These are phyloP conservation scores for Antedon mediterranea DNA, from an alignment of 53 echinoderm and acorn worm species.

Conservation along the genomic window DNA sequence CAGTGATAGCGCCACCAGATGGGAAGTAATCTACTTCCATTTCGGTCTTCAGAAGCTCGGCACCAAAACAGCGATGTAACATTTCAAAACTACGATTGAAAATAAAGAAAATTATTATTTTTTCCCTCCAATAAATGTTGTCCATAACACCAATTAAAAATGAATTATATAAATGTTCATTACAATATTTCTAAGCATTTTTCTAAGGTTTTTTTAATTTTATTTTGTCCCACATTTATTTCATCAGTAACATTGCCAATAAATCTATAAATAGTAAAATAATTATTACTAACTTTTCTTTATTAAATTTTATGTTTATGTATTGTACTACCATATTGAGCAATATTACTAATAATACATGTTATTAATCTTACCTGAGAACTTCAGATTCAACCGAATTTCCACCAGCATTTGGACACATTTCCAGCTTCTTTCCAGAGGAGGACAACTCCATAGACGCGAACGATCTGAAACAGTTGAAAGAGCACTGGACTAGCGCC, in stretches of 20 bases:
- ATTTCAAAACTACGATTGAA: slow-evolving; percentile 58
- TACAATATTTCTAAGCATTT: too few relatives aligned
- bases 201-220: too few relatives aligned
- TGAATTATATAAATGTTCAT: too few relatives aligned
- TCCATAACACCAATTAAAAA: too few relatives aligned
- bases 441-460: slow-evolving; percentile 52
- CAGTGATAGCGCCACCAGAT: slow-evolving; percentile 77
- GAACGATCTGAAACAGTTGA: slow-evolving; percentile 9
- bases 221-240: too few relatives aligned
- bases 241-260: too few relatives aligned
- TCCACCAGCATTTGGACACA: slow-evolving; percentile 76
- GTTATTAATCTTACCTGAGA: slow-evolving; percentile 55
- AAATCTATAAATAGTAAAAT: too few relatives aligned
- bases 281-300: too few relatives aligned
- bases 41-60: slow-evolving; percentile 72
- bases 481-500: slow-evolving; percentile 9
- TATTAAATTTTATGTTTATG: too few relatives aligned
- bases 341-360: background rate
- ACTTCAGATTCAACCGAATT: slow-evolving; percentile 94
- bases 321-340: too few relatives aligned
- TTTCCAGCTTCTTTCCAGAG: slow-evolving; percentile 28
- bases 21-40: slow-evolving; percentile 92
- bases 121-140: too few relatives aligned
- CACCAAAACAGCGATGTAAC: slow-evolving; percentile 80
- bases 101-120: background rate